Conservation (phyloP, 2,113 vertebrate species). For the Microcebus murinus region DNA sequence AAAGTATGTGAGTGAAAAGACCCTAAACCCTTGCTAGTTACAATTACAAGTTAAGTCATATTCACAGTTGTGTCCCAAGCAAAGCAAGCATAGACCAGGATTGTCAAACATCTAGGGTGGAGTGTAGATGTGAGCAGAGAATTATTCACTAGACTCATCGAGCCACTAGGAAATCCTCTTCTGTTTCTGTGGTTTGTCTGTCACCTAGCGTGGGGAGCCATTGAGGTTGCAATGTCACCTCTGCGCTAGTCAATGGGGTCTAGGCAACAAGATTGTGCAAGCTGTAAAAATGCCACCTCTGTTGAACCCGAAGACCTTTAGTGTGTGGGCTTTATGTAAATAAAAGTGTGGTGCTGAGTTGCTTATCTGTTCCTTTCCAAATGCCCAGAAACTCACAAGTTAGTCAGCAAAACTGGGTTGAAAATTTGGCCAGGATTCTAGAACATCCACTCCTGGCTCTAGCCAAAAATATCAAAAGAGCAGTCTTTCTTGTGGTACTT, state of each 20-base stretch:
- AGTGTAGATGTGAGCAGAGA: conserved; percentile 75
- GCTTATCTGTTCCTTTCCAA: conserved; percentile 61
- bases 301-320: not conserved
- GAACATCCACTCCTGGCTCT: conserved; percentile 50
- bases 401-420: conserved; percentile 54
- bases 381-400: conserved; percentile 49
- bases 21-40: not conserved
- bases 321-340: not conserved
- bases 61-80: conserved; percentile 65
- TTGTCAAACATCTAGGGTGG: conserved; percentile 79
- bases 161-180: conserved; percentile 79
- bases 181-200: conserved; percentile 75
- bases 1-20: not conserved
- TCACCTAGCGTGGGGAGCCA: conserved; percentile 60
- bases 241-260: not conserved
- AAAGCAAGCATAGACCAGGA: conserved; percentile 72
- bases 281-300: conserved; percentile 45
- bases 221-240: conserved; percentile 75
- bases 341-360: conserved; percentile 10
- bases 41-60: conserved; percentile 58
- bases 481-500: conserved; percentile 54
- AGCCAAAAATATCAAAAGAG: conserved; percentile 67
- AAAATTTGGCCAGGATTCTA: conserved; percentile 65
- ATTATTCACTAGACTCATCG: conserved; percentile 66
- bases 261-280: conserved; percentile 44